Conservation (phyloP, 2,113 vertebrate genomes). For the Melanerpes formicivorus region DNA sequence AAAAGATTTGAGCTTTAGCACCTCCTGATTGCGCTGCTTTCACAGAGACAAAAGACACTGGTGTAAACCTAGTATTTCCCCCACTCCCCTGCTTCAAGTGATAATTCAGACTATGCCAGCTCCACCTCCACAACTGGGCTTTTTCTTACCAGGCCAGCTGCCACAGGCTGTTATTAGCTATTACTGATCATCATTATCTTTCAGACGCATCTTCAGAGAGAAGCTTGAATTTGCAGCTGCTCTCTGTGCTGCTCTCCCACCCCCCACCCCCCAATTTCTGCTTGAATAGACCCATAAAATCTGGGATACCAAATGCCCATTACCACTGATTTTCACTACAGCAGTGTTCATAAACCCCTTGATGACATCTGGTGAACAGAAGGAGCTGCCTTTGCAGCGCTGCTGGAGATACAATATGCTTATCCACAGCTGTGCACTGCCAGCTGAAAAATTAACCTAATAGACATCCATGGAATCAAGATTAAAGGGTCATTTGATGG, state of each 20-base stretch:
- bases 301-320: not conserved
- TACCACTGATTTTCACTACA: not conserved
- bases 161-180: conserved; percentile 3
- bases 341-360: not conserved
- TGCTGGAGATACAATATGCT: not conserved
- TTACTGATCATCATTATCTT: not conserved
- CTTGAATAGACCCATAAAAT: not conserved
- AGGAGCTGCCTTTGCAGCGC: not conserved
- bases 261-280: not conserved
- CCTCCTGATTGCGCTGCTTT: not conserved
- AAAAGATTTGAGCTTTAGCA: not conserved
- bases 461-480: not conserved
- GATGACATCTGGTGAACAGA: accelerated
- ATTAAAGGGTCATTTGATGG: not conserved
- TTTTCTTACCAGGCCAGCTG: not conserved
- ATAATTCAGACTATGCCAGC: not conserved
- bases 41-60: not conserved
- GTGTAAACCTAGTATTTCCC: not conserved
- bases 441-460: not conserved
- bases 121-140: not conserved
- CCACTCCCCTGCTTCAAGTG: not conserved
- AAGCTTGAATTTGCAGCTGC: not conserved
- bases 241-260: not conserved
- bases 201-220: not conserved
- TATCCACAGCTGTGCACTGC: not conserved